Conservation (phyloP, 2,113 vertebrate species). For the Lontra canadensis region DNA sequence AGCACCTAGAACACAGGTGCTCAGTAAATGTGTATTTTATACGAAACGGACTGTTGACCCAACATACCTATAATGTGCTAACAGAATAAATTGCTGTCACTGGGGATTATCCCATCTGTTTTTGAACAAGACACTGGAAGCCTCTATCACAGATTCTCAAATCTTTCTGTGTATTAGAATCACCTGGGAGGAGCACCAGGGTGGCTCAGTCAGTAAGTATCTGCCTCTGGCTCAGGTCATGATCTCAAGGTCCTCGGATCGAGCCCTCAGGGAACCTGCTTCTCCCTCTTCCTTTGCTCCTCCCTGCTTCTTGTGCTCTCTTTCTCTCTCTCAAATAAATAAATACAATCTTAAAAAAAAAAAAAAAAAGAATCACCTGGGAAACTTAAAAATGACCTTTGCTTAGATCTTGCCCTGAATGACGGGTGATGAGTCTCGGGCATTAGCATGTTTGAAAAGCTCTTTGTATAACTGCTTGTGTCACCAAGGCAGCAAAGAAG, state of each 20-base stretch:
- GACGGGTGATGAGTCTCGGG: neutral
- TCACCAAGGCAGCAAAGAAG: neutral
- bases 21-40: neutral
- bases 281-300: neutral
- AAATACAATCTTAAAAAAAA: neutral
- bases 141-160: neutral
- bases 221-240: neutral
- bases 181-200: neutral
- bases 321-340: neutral
- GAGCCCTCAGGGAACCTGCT: neutral
- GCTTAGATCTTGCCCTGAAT: neutral
- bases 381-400: neutral
- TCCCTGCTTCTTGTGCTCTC: neutral
- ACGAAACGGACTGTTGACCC: neutral
- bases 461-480: neutral
- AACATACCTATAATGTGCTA: neutral
- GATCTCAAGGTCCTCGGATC: neutral
- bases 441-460: neutral
- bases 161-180: neutral
- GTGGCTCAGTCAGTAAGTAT: neutral
- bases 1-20: neutral
- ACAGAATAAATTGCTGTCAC: neutral
- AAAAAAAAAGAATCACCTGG: neutral
- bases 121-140: conserved; percentile 24
- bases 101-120: neutral